Conservation (phyloP, 2,797 vertebrate species). For the Mus minutoides region DNA sequence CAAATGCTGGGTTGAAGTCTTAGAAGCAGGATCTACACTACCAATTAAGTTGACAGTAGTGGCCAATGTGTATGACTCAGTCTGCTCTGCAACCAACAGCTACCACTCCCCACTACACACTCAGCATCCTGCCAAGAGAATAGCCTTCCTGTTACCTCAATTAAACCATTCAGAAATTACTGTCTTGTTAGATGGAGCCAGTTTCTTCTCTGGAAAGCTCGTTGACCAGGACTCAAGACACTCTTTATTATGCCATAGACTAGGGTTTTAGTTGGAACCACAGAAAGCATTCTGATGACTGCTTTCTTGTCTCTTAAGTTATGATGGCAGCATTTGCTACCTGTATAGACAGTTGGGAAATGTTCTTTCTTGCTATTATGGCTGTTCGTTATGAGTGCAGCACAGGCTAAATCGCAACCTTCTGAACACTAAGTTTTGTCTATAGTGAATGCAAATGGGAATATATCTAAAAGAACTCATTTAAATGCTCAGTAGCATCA, state of each 20-base stretch:
- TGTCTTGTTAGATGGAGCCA: slow-evolving; percentile 61
- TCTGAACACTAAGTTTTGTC: slow-evolving; percentile 43
- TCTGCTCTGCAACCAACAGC: slow-evolving; percentile 62
- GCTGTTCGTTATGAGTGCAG: slow-evolving; percentile 2
- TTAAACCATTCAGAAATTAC: slow-evolving; percentile 72
- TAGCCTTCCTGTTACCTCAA: slow-evolving; percentile 72
- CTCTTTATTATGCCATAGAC: not conserved
- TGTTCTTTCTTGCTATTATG: slow-evolving; percentile 40
- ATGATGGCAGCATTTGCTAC: not conserved
- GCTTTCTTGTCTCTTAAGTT: slow-evolving; percentile 17
- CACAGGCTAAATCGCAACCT: slow-evolving; percentile 22
- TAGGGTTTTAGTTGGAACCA: not conserved
- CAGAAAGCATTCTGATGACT: not conserved
- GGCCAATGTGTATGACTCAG: slow-evolving; percentile 69
- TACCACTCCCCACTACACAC: slow-evolving; percentile 23
- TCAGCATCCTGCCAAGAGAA: slow-evolving; percentile 68
- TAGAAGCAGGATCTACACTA: slow-evolving; percentile 54
- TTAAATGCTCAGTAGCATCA: slow-evolving; percentile 27
- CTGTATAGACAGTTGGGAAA: not conserved
- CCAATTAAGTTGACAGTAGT: slow-evolving; percentile 71
- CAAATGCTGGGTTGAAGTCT: slow-evolving; percentile 46
- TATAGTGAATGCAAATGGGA: slow-evolving; percentile 55
- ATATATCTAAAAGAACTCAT: slow-evolving; percentile 48
- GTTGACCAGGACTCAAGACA: not conserved
- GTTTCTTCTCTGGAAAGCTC: slow-evolving; percentile 47